Conservation (phyloP, 2,797 vertebrate genomes). For the Micropoecilia bifurca region DNA sequence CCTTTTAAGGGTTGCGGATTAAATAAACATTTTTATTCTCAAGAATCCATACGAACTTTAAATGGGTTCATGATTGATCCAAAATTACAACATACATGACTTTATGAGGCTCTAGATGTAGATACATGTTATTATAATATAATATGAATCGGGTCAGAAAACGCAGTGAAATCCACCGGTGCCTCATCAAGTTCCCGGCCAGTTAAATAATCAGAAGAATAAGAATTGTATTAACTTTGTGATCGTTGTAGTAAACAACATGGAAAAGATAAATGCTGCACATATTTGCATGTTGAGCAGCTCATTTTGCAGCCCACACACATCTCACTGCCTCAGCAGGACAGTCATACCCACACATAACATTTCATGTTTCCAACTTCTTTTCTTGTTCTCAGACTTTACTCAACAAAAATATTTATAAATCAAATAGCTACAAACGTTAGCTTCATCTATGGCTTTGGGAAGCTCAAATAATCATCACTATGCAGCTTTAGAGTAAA, state of each 20-base stretch:
- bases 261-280: not conserved
- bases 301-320: not conserved
- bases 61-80: not conserved
- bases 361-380: not conserved
- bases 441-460: not conserved
- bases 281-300: not conserved
- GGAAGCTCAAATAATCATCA: not conserved
- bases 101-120: not conserved
- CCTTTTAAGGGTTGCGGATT: not conserved
- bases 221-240: not conserved
- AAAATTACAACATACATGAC: not conserved
- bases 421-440: not conserved
- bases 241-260: not conserved
- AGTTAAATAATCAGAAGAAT: not conserved
- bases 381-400: not conserved
- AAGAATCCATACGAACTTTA: not conserved
- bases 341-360: not conserved
- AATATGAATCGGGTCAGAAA: not conserved
- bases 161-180: not conserved
- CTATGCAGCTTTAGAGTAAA: not conserved
- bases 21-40: not conserved
- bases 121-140: not conserved
- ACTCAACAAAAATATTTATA: not conserved
- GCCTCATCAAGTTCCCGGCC: not conserved
- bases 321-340: not conserved